These are phyloP conservation scores for Microcebus lehilahytsara DNA, from an alignment of 2,113 vertebrate genomes.

Conservation along the genomic window DNA sequence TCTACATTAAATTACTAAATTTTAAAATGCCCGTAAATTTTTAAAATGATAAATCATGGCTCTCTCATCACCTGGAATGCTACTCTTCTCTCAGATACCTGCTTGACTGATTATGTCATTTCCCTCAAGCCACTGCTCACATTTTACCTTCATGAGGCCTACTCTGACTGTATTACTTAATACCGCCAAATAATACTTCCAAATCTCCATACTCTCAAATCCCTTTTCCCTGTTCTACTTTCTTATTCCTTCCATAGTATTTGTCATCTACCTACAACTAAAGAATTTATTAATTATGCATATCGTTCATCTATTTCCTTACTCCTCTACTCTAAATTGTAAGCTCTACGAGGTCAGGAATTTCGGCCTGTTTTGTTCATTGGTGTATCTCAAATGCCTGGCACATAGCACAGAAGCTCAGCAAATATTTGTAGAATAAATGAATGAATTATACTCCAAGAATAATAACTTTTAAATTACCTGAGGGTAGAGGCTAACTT, in stretches of 20 bases:
- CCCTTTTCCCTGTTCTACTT: neutral
- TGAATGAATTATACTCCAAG: neutral
- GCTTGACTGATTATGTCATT: neutral
- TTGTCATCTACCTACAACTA: neutral
- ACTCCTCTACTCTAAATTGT: neutral
- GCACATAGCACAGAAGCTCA: neutral
- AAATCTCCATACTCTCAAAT: neutral
- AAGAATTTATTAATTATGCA: neutral
- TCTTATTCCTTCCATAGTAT: neutral
- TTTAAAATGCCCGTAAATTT: neutral
- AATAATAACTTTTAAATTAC: conserved; percentile 39
- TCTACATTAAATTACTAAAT: neutral
- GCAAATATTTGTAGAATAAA: neutral
- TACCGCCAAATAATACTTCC: neutral
- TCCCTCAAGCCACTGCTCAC: neutral
- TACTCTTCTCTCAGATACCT: neutral
- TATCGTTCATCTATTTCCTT: neutral
- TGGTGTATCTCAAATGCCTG: neutral
- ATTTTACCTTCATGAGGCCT: neutral
- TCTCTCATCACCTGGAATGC: neutral
- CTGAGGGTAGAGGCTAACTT: neutral
- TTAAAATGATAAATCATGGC: neutral
- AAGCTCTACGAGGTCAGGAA: neutral
- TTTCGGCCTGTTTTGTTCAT: neutral
- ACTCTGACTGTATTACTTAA: neutral